Percentiles rank a stretch among this genome's conserved stretches.
Conservation (phyloP, 92 coral and sea anemone species). For the Muricea muricata region DNA sequence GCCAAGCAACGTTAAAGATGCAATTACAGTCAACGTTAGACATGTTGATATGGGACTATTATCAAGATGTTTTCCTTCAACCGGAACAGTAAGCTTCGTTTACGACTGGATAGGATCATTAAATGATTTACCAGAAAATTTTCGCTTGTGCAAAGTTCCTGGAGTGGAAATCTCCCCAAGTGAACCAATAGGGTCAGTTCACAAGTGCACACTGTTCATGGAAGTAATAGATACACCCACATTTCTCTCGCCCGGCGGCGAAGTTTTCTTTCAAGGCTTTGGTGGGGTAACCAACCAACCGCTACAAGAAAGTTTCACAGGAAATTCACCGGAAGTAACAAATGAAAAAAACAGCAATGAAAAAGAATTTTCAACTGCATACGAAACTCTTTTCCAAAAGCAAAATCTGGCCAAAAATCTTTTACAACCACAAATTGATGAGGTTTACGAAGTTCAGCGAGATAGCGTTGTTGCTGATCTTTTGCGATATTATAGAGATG, state of each 20-base stretch:
- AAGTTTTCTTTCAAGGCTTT: slow-evolving; percentile 11
- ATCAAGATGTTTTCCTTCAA: slow-evolving; percentile 42
- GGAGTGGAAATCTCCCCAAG: slow-evolving; percentile 44
- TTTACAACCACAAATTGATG: too few species aligned
- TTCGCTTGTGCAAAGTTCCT: slow-evolving; percentile 42
- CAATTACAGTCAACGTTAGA: slow-evolving; percentile 60
- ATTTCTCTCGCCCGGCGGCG: slow-evolving; percentile 12
- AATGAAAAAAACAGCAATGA: neutral
- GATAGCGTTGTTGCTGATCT: too few species aligned
- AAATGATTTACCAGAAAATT: slow-evolving; percentile 51
- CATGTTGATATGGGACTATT: slow-evolving; percentile 60
- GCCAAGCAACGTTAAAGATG: slow-evolving; percentile 39
- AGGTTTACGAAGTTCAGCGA: slow-evolving; percentile 13
- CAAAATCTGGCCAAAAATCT: too few species aligned
- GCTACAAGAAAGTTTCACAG: too few species aligned
- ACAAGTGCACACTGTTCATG: slow-evolving; percentile 50
- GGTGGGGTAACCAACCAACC: slow-evolving; percentile 13
- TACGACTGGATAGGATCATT: slow-evolving; percentile 65
- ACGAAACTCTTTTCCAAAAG: slow-evolving; percentile 14
- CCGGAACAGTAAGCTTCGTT: slow-evolving; percentile 52
- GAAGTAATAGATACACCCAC: slow-evolving; percentile 30
- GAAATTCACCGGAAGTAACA: neutral
- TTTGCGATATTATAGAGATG: too few species aligned
- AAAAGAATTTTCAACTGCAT: neutral
- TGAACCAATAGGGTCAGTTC: slow-evolving; percentile 29